Percentiles rank a stretch among this genome's conserved stretches.
phyloP scores from a whole-genome alignment of 1,140 invertebrate species.

The Saxidomus purpurata region DNA sequence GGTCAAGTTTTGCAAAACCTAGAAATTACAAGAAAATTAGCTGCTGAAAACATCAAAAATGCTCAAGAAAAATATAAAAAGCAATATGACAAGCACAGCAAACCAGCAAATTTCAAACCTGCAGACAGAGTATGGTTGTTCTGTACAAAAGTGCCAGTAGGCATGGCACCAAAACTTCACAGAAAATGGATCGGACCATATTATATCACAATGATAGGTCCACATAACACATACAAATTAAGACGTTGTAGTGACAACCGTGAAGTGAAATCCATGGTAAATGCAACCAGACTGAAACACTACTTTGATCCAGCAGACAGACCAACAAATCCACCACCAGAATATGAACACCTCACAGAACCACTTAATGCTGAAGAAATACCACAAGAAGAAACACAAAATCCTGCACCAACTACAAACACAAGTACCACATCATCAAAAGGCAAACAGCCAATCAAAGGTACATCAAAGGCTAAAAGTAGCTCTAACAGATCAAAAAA shows the following conservation, averaged over 20 bases:
- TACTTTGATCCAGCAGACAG: not conserved
- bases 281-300: not conserved
- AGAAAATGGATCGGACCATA: constrained; percentile 25
- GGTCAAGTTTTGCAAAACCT: not conserved
- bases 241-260: not conserved
- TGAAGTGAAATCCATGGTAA: not conserved
- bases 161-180: not conserved
- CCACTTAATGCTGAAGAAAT: not conserved
- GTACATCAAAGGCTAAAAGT: too few species aligned
- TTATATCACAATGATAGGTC: not conserved
- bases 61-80: constrained; percentile 2
- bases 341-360: not conserved
- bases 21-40: not conserved
- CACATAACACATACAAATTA: constrained; percentile 2
- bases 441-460: too few species aligned
- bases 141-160: not conserved
- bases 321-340: constrained; percentile 22
- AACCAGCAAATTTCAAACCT: not conserved
- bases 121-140: not conserved
- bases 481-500: too few species aligned
- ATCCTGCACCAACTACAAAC: not conserved
- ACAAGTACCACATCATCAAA: not conserved
- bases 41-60: not conserved
- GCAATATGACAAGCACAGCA: not conserved
- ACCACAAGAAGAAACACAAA: not conserved